A percentile compares a stretch with the other conserved stretches of the same genome.
phyloP scores from a whole-genome alignment of 2,113 vertebrate species.

The Mionectes macconnelli region DNA sequence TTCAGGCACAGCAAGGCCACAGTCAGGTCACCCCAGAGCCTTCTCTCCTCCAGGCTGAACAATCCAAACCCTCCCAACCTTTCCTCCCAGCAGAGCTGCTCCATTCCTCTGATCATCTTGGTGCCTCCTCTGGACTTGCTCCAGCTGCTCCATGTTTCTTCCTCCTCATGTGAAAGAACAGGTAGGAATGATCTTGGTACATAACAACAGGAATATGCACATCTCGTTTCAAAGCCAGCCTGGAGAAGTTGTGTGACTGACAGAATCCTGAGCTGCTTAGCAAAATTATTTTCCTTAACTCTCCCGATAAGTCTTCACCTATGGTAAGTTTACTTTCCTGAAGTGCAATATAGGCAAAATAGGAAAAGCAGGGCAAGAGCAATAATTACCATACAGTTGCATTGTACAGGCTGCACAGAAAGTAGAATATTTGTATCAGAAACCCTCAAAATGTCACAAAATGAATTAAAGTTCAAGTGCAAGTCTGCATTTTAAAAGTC shows the following conservation, averaged over 20 bases:
- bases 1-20: background rate
- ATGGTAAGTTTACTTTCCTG: background rate
- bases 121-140: background rate
- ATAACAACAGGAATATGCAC: background rate
- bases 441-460: background rate
- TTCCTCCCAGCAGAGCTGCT: background rate
- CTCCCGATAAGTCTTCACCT: background rate
- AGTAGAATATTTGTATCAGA: background rate
- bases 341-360: background rate
- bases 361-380: background rate
- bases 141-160: background rate
- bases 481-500: background rate
- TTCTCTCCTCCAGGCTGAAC: background rate
- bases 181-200: background rate
- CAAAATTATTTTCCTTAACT: background rate
- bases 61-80: background rate
- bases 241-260: background rate
- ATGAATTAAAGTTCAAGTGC: background rate
- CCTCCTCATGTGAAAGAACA: background rate
- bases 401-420: background rate
- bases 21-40: background rate
- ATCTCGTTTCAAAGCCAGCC: background rate
- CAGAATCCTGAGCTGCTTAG: background rate
- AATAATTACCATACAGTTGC: background rate
- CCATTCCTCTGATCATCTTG: background rate